phyloP scores from a whole-genome alignment of 2,888 invertebrate species.

The Salticus scenicus region DNA sequence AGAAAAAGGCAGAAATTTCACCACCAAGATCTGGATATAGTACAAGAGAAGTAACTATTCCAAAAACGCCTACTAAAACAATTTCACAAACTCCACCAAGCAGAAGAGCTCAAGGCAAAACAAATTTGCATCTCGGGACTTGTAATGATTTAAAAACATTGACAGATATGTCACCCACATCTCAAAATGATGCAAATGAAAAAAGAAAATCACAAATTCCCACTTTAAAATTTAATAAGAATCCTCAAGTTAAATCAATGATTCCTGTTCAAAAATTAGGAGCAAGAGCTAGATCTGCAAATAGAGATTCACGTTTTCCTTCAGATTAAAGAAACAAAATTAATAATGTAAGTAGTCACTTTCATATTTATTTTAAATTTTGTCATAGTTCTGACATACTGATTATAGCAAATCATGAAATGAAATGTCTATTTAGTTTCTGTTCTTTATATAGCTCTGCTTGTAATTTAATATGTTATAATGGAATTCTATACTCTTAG shows the following conservation, averaged over 20 bases:
- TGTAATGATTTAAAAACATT: constrained; percentile 22
- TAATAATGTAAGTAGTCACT: background rate
- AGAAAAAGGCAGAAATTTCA: constrained; percentile 45
- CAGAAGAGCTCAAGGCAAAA: background rate
- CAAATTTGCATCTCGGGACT: constrained; percentile 21
- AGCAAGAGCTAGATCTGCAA: constrained; percentile 57
- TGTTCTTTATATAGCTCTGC: background rate
- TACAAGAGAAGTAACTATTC: constrained; percentile 17
- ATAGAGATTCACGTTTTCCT: constrained; percentile 57
- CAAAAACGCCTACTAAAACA: constrained; percentile 53
- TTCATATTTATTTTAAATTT: no score
- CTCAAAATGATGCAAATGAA: constrained; percentile 28
- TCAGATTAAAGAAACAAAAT: constrained; percentile 36
- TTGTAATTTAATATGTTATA: no score
- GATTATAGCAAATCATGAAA: no score
- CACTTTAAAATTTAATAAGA: constrained; percentile 50
- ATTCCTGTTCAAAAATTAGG: constrained; percentile 58
- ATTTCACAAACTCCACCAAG: constrained; percentile 29
- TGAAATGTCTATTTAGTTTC: background rate
- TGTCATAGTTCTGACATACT: no score
- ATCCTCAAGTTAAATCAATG: constrained; percentile 54
- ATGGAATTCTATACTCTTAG: no score
- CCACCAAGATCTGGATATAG: constrained; percentile 26
- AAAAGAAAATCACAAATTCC: constrained; percentile 60
- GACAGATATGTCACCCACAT: constrained; percentile 30